Conservation (phyloP, 2,113 vertebrate genomes). For the Triplophysa dalaica region DNA sequence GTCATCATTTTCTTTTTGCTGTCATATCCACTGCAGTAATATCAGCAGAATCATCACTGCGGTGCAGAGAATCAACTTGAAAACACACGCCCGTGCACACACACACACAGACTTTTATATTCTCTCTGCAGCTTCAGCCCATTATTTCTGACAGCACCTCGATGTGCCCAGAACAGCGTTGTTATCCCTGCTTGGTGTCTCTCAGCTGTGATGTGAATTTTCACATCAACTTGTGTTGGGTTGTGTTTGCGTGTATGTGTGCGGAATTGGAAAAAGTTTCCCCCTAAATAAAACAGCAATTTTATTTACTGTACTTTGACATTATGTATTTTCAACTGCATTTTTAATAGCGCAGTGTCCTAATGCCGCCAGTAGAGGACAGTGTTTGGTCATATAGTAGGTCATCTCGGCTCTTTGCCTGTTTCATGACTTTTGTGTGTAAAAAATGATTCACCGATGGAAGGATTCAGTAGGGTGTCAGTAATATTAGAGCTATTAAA, state of each 20-base stretch:
- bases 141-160: slow-evolving; percentile 28
- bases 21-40: slow-evolving; percentile 16
- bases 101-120: slow-evolving; percentile 4
- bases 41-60: slow-evolving; percentile 3
- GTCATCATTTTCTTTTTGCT: not conserved
- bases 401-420: not conserved
- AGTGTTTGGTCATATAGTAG: slow-evolving; percentile 6
- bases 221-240: no score
- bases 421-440: not conserved
- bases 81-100: not conserved
- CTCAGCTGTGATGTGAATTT: no score
- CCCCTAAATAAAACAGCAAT: no score
- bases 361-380: slow-evolving; percentile 1
- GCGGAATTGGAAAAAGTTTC: no score
- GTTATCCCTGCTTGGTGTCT: not conserved
- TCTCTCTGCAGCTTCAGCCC: slow-evolving; percentile 2
- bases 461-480: not conserved
- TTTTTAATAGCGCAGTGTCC: not conserved
- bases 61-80: not conserved
- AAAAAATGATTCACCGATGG: not conserved
- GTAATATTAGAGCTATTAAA: no score
- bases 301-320: no score
- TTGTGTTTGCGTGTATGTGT: no score
- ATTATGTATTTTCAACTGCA: no score
- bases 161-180: not conserved